phyloP scores from a whole-genome alignment of 2,888 invertebrate genomes.

The Sinohyriopsis cumingii region DNA sequence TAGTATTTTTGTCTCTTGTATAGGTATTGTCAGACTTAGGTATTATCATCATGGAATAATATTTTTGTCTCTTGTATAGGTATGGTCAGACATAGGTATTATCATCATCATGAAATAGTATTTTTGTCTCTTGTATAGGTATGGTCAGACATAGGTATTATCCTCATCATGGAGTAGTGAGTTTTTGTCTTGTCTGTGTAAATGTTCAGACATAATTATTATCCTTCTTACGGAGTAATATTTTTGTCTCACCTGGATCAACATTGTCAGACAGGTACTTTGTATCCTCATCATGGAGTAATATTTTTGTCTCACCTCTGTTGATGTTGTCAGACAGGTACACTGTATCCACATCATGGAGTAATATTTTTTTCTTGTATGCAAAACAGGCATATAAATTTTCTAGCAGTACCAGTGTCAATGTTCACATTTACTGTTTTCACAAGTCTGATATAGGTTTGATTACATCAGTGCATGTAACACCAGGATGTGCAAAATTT shows the following conservation, averaged over 20 bases:
- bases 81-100: not conserved
- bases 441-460: no score
- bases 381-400: no score
- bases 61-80: not conserved
- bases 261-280: not conserved
- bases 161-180: conserved; percentile 97
- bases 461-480: no score
- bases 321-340: not conserved
- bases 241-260: not conserved
- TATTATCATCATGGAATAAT: conserved; percentile 96
- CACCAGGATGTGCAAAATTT: no score
- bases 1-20: no score
- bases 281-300: no score
- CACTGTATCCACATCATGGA: no score
- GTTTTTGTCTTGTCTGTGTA: conserved; percentile 64
- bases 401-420: no score
- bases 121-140: no score
- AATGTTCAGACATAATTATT: not conserved
- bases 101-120: conserved; percentile 93
- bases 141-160: conserved; percentile 82
- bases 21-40: no score
- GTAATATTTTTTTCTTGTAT: no score
- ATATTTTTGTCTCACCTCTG: not conserved
- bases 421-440: no score
- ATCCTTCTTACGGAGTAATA: not conserved